These are phyloP conservation scores for Caenorhabditis auriculariae DNA, from an alignment of 2,888 invertebrate genomes.

Conservation along the genomic window DNA sequence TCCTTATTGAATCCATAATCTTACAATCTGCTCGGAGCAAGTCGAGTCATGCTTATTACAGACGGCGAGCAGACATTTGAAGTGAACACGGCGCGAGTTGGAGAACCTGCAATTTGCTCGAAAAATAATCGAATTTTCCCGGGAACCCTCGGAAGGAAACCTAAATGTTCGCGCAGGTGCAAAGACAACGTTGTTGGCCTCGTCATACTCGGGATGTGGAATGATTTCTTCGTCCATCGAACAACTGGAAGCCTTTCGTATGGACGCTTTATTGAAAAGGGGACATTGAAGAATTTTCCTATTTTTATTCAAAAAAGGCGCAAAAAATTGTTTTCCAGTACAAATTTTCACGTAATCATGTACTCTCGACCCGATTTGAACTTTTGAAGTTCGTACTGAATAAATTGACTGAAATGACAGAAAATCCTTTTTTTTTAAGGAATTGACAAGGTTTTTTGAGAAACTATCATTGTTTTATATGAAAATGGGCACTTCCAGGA, in stretches of 20 bases:
- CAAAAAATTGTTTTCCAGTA: neutral
- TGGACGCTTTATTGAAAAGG: no score
- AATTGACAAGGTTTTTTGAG: no score
- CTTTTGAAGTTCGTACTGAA: no score
- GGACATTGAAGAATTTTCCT: neutral
- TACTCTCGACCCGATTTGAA: no score
- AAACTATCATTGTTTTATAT: no score
- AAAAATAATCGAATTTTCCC: no score
- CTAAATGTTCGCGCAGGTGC: conserved; percentile 36
- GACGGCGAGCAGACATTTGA: conserved; percentile 55
- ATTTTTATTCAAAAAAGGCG: neutral
- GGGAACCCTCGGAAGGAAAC: conserved; percentile 10
- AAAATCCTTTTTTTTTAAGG: no score
- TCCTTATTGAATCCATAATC: no score
- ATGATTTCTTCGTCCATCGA: conserved; percentile 43
- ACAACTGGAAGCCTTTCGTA: conserved; percentile 12
- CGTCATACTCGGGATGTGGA: conserved; percentile 37
- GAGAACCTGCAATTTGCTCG: conserved; percentile 54
- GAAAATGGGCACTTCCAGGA: no score
- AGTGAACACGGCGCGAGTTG: conserved; percentile 49
- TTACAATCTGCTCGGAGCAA: conserved; percentile 40
- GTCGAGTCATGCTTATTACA: conserved; percentile 45
- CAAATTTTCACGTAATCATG: no score
- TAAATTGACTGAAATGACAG: no score
- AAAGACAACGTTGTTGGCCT: conserved; percentile 24